Conservation (phyloP, 2,797 vertebrate species). For the Enteromius treurensis region DNA sequence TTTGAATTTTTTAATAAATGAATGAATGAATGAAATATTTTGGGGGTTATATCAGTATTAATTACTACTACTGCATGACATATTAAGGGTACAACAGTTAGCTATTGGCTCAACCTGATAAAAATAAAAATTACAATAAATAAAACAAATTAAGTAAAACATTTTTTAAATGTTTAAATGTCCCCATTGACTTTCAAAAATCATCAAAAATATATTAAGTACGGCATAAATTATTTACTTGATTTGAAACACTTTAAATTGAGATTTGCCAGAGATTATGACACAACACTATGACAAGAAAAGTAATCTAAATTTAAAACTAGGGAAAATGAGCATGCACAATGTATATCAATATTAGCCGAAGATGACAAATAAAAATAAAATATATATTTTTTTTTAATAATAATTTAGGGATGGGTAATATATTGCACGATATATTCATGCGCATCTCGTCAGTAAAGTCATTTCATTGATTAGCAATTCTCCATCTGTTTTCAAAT, state of each 20-base stretch:
- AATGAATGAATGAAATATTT: neutral
- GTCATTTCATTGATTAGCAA: no score
- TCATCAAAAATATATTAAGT: neutral
- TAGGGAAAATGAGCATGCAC: neutral
- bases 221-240: neutral
- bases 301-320: neutral
- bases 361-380: neutral
- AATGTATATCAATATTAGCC: neutral
- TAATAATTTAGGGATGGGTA: no score
- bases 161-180: neutral
- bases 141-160: no score
- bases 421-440: no score
- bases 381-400: no score
- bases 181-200: neutral
- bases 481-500: no score
- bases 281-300: neutral
- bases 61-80: neutral
- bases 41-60: neutral
- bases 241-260: neutral
- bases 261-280: neutral
- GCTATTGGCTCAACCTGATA: neutral
- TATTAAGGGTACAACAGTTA: neutral
- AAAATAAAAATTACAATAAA: neutral
- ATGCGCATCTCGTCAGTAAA: no score
- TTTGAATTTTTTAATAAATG: neutral